phyloP scores from a whole-genome alignment of 2,888 invertebrate species.

The Drosophila silvestris region DNA sequence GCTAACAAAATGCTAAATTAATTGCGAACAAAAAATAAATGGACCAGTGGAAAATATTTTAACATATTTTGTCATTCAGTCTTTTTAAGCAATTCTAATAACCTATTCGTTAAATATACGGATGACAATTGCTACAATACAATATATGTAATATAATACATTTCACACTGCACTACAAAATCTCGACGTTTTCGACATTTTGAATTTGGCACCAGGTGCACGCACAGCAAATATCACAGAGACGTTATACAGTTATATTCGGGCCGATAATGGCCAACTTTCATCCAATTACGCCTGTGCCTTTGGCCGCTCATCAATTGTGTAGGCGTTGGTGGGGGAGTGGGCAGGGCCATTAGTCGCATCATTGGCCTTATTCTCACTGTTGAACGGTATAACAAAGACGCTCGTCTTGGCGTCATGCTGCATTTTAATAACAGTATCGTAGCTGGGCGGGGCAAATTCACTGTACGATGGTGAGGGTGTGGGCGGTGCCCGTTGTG shows the following conservation, averaged over 20 bases:
- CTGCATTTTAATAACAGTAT: conserved; percentile 83
- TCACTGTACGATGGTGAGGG: conserved; percentile 85
- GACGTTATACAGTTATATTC: conserved; percentile 23
- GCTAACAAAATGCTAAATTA: conserved; percentile 24
- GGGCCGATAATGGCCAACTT: not conserved
- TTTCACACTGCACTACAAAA: conserved; percentile 55
- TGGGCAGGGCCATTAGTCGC: conserved; percentile 19
- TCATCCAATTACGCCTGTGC: conserved; percentile 35
- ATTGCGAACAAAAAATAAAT: conserved; percentile 28
- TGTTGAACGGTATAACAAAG: conserved; percentile 82
- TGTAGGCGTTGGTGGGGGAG: conserved; percentile 70
- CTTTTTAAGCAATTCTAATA: conserved; percentile 43
- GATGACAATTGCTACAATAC: conserved; percentile 34
- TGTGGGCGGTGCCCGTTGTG: conserved; percentile 79
- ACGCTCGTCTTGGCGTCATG: conserved; percentile 76
- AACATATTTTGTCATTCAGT: conserved; percentile 49
- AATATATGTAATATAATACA: conserved; percentile 41
- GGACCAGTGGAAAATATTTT: conserved; percentile 29
- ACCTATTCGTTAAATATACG: conserved; percentile 36
- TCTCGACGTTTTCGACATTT: conserved; percentile 26
- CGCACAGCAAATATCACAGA: conserved; percentile 73
- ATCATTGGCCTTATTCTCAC: conserved; percentile 47
- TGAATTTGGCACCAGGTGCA: conserved; percentile 26
- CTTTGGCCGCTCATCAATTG: conserved; percentile 82
- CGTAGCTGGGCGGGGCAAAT: conserved; percentile 85